Percentiles rank a stretch among this genome's conserved stretches.
These are phyloP conservation scores for Melanotaenia nigrans DNA, from an alignment of 2,797 vertebrate genomes.

Conservation along the genomic window DNA sequence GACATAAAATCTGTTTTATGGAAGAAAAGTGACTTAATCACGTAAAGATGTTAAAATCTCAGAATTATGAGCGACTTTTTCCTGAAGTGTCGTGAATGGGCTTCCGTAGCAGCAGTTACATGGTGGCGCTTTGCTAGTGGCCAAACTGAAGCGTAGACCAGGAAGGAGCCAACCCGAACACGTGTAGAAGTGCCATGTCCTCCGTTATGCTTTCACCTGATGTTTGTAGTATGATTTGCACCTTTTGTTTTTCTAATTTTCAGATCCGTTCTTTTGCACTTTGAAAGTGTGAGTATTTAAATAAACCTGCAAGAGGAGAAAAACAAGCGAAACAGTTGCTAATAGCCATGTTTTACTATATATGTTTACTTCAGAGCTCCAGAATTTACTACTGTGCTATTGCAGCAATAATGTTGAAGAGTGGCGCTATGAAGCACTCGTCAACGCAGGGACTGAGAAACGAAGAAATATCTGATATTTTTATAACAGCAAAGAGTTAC, in stretches of 20 bases:
- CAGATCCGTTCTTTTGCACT: constrained; percentile 77
- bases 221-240: constrained; percentile 78
- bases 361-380: constrained; percentile 81
- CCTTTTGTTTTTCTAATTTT: constrained; percentile 69
- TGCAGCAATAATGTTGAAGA: constrained; percentile 79
- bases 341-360: constrained; percentile 83
- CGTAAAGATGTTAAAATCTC: no score
- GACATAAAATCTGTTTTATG: no score
- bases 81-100: no score
- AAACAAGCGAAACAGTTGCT: constrained; percentile 66
- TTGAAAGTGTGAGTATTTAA: constrained; percentile 84
- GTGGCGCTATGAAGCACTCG: constrained; percentile 64
- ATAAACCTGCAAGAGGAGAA: constrained; percentile 57
- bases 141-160: constrained; percentile 42
- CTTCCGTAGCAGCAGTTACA: constrained; percentile 14
- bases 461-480: constrained; percentile 74
- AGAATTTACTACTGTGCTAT: constrained; percentile 78
- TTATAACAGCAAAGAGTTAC: constrained; percentile 79
- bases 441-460: constrained; percentile 76
- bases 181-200: constrained; percentile 81
- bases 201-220: constrained; percentile 59
- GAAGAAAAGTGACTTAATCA: no score
- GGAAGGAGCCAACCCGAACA: constrained; percentile 46
- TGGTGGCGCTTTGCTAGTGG: constrained; percentile 29
- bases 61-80: no score